A percentile compares a stretch with the other conserved stretches of the same genome.
phyloP scores from a whole-genome alignment of 2,888 invertebrate species.

The Drosophila diplacantha region DNA sequence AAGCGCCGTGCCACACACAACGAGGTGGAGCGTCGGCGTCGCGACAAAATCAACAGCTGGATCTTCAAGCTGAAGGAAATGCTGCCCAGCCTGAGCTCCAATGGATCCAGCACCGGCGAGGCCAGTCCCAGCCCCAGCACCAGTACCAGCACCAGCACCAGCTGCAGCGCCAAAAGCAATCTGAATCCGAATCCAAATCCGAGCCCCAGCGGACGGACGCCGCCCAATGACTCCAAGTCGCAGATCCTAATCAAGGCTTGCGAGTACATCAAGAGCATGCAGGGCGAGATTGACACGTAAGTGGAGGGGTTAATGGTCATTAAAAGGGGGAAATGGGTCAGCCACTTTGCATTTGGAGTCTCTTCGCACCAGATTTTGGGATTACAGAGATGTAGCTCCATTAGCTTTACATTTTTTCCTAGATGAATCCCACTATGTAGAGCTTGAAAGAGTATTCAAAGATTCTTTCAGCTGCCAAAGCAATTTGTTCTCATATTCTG shows the following conservation, averaged over 20 bases:
- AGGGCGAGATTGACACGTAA: conserved; percentile 85
- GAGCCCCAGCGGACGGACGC: conserved; percentile 75
- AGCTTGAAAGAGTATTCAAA: neutral
- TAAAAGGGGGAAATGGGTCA: neutral
- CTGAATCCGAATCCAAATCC: conserved; percentile 20
- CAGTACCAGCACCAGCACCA: conserved; percentile 25
- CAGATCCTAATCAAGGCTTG: conserved; percentile 97
- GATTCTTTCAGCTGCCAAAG: neutral
- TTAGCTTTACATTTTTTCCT: neutral
- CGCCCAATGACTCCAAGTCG: conserved; percentile 89
- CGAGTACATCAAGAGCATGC: conserved; percentile 93
- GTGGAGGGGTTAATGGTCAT: conserved; percentile 5
- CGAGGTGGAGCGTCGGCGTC: conserved; percentile 93
- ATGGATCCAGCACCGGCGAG: conserved; percentile 40
- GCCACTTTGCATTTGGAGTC: neutral
- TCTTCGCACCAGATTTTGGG: neutral
- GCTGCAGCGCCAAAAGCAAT: conserved; percentile 30
- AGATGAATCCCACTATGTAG: neutral
- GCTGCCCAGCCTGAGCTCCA: conserved; percentile 82
- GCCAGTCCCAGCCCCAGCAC: conserved; percentile 18
- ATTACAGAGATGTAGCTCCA: neutral
- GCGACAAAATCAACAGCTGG: conserved; percentile 98
- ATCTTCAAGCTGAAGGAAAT: conserved; percentile 94
- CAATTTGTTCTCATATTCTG: neutral
- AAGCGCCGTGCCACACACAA: conserved; percentile 94